Conservation (phyloP, 2,113 vertebrate species). For the Hipposideros armiger region DNA sequence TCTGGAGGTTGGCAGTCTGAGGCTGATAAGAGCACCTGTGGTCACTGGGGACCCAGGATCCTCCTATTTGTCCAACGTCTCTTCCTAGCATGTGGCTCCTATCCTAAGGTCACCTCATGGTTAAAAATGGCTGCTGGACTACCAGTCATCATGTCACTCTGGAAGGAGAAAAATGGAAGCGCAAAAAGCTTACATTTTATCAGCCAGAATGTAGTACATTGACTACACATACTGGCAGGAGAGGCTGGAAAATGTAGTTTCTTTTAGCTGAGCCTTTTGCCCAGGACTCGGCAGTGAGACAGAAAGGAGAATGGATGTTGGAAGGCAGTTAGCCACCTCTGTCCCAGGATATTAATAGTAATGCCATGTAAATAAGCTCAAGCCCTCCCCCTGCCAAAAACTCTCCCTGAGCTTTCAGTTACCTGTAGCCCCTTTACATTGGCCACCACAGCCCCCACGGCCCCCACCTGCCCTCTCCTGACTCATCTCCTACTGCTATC, state of each 20-base stretch:
- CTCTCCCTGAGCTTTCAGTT: not conserved
- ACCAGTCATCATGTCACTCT: not conserved
- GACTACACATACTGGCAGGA: not conserved
- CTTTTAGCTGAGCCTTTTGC: not conserved
- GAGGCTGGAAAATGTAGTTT: conserved; percentile 51
- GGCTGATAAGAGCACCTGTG: not conserved
- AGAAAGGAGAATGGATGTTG: not conserved
- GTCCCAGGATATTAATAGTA: not conserved
- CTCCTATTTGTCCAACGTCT: not conserved
- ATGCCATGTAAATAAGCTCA: not conserved
- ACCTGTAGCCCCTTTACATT: not conserved
- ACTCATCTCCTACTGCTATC: not conserved
- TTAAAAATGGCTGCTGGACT: not conserved
- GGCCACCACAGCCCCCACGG: not conserved
- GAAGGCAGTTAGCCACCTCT: not conserved
- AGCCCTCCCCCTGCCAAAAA: not conserved
- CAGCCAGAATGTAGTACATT: conserved; percentile 21
- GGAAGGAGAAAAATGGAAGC: not conserved
- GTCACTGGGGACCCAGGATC: not conserved
- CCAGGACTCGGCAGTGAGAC: not conserved
- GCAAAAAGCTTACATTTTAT: not conserved
- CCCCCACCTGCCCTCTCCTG: not conserved
- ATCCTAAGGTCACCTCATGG: not conserved
- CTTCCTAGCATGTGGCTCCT: not conserved
- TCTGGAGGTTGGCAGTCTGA: not conserved